Base-by-base conservation (phyloP, 2,113 vertebrate species). In the Stegastes partitus region DNA sequence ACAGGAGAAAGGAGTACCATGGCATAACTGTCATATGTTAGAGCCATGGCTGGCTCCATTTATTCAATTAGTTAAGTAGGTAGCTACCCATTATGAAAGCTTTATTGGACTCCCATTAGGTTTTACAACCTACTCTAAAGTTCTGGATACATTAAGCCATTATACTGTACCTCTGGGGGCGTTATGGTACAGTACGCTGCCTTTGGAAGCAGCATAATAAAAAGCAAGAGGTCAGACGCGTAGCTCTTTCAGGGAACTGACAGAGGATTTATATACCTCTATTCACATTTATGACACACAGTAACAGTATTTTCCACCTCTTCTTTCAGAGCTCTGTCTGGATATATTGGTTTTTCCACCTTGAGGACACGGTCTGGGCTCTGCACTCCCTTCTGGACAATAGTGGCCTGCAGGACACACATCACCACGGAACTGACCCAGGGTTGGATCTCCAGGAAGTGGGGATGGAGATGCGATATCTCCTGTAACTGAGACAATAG, bases 381-480 rank as follows among this genome's bases (percentile, higher is more conserved):
- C 89, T 0, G 81, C 16, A 74, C 92, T 95, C 68, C 94, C 96
- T 49, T 44, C 72, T 21, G 94, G 93, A 89, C 96, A 97, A 79
- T 94, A 94, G 79, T 97, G 94, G 4, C 93, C 90, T 0, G 21
- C 18, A 0, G 92, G 95, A 79, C 97, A 99, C 0, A 93, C 67
- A 56, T 92, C 94, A 68, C 95, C 96, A 0, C 90, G 87, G 49
- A 87, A 72, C 42, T 80, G 81, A 61, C 64, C 72, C 15, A 6
- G 56, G 70, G 68, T 31, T 64, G 79, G 66, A 71, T 79, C 21
- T 18, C 34, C 77, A 34, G 71, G 68, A 77, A 47, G 47, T 65
- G 68, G 59, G 51, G 61, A 65, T 63, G 68, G 19, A 64, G 45
- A 58, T 11, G 69, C 16, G n/a, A 53, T 53, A 47, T 69, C 88